Percentiles rank a stretch among this genome's conserved stretches.
Evolutionary conservation across 2,888 invertebrate species (phyloP).

Genomic region (Coleophora flavipennella): DNA sequence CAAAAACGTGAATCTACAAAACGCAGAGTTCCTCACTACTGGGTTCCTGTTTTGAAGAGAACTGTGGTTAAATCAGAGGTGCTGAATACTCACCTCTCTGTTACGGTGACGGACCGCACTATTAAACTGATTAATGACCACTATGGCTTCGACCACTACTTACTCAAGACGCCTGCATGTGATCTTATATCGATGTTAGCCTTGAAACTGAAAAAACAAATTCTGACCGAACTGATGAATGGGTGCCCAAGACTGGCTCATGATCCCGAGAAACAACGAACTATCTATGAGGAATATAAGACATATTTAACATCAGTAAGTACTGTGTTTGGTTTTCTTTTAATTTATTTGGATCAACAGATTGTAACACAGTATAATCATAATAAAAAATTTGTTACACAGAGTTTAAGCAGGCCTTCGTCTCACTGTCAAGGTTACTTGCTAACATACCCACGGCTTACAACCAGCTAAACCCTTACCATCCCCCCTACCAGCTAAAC

Average conservation of each 20-base stretch:
- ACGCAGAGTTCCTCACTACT: conserved; percentile 85
- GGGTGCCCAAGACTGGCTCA: conserved; percentile 78
- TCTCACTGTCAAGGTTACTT: too few species aligned
- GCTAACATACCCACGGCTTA: too few species aligned
- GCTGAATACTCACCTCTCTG: conserved; percentile 85
- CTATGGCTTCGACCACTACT: conserved; percentile 95
- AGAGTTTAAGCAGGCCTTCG: too few species aligned
- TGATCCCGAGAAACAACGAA: conserved; percentile 77
- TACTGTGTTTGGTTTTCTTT: conserved; percentile 21
- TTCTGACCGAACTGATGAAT: conserved; percentile 80
- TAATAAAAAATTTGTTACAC: too few species aligned
- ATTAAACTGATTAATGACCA: conserved; percentile 88
- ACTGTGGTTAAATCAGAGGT: conserved; percentile 93
- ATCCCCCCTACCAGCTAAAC: too few species aligned
- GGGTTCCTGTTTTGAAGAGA: conserved; percentile 86
- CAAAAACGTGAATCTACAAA: conserved; percentile 73
- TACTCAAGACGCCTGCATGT: conserved; percentile 93
- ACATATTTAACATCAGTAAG: conserved; percentile 87
- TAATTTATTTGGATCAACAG: too few species aligned
- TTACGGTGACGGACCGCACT: conserved; percentile 88
- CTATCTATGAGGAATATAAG: conserved; percentile 83
- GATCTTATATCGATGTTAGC: conserved; percentile 91
- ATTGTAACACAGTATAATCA: too few species aligned
- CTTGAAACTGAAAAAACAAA: conserved; percentile 86
- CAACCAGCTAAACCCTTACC: too few species aligned